A percentile compares a stretch with the other conserved stretches of the same genome.
These are phyloP conservation scores for Agapornis canus DNA, from an alignment of 2,797 vertebrate species.

Conservation along the genomic window DNA sequence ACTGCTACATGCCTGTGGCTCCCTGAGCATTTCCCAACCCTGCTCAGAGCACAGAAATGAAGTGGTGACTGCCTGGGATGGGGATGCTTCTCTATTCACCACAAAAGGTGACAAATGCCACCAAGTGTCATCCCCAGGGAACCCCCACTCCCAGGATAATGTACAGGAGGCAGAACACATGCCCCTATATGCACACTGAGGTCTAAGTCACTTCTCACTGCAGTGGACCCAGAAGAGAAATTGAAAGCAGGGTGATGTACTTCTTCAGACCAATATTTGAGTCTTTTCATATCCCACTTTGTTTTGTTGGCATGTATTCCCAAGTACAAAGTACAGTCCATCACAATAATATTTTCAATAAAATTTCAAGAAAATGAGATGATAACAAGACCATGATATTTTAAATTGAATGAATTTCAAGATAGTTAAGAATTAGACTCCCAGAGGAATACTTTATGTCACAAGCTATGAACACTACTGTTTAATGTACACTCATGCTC, in stretches of 20 bases:
- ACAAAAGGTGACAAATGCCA: background rate
- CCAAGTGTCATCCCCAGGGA: background rate
- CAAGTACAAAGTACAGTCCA: constrained; percentile 68
- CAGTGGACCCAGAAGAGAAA: background rate
- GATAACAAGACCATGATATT: constrained; percentile 88
- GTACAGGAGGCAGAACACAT: background rate
- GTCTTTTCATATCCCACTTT: constrained; percentile 25
- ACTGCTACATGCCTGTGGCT: background rate
- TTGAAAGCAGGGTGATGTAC: background rate
- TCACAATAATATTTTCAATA: constrained; percentile 81
- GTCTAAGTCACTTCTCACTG: background rate
- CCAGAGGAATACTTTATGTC: constrained; percentile 90
- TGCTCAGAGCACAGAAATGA: rapidly evolving
- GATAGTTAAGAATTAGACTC: constrained; percentile 98
- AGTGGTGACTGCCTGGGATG: background rate
- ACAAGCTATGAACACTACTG: constrained; percentile 92
- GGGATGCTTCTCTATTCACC: background rate
- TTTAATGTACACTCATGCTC: constrained; percentile 99
- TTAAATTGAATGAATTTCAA: constrained; percentile 93
- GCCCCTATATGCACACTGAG: background rate
- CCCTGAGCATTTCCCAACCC: rapidly evolving
- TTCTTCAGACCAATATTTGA: background rate
- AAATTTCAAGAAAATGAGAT: constrained; percentile 84
- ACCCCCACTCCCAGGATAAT: background rate
- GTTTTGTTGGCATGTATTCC: constrained; percentile 52